A percentile compares a stretch with the other conserved stretches of the same genome.
Evolutionary conservation across 1,140 invertebrate species (phyloP).

Genomic region (Hestina assimilis): DNA sequence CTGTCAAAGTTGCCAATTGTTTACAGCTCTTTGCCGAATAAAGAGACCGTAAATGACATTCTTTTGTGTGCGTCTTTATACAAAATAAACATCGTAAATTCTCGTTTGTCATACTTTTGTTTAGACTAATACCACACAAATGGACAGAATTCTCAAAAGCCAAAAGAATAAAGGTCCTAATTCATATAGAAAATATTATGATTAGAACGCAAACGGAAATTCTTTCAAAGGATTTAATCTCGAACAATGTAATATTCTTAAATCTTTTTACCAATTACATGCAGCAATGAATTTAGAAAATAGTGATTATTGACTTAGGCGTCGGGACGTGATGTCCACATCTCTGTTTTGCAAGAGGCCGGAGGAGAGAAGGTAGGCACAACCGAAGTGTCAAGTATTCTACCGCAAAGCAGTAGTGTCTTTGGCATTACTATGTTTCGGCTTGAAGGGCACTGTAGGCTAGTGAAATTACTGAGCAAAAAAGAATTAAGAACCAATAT

Average conservation of each 20-base stretch:
- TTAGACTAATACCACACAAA: conserved; percentile 33
- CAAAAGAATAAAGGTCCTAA: not conserved
- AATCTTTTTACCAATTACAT: not conserved
- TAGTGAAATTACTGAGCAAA: too few species aligned
- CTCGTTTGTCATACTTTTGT: conserved; percentile 50
- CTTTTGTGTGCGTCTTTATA: conserved; percentile 56
- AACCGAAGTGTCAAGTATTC: too few species aligned
- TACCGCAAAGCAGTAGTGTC: too few species aligned
- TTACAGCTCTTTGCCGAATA: conserved; percentile 60
- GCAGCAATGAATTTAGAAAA: not conserved
- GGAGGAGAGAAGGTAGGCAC: too few species aligned
- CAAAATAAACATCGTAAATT: conserved; percentile 71
- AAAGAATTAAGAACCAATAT: too few species aligned
- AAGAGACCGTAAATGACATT: conserved; percentile 63
- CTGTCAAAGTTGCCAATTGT: conserved; percentile 74
- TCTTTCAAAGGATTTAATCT: conserved; percentile 8
- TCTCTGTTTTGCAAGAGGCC: too few species aligned
- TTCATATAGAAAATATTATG: conserved; percentile 24
- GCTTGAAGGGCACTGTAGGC: too few species aligned
- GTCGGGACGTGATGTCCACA: too few species aligned
- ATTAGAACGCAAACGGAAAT: conserved; percentile 13
- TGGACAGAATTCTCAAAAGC: conserved; percentile 6
- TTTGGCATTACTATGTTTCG: too few species aligned
- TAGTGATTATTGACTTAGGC: not conserved
- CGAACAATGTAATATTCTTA: not conserved